These are phyloP conservation scores for Mormyrus hasselquistii DNA, from an alignment of 2,797 vertebrate species.

Conservation along the genomic window DNA sequence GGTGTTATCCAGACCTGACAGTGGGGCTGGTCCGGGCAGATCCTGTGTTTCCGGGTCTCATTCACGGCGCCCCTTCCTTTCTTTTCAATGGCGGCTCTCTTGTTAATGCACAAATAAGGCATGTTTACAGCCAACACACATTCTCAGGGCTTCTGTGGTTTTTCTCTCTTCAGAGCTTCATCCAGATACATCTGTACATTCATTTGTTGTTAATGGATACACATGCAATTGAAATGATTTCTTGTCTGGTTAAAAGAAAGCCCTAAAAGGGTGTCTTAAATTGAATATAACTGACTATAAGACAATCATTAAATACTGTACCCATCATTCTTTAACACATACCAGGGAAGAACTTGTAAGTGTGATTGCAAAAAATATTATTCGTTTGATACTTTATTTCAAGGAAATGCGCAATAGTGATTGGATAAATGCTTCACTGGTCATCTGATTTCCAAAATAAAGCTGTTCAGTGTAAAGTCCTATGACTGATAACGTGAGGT, in stretches of 20 bases:
- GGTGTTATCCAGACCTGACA: background rate
- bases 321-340: background rate
- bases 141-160: background rate
- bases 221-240: background rate
- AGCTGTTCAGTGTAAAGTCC: background rate
- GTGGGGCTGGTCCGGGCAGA: background rate
- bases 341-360: background rate
- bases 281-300: background rate
- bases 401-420: background rate
- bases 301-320: background rate
- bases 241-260: background rate
- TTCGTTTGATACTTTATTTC: background rate
- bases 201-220: background rate
- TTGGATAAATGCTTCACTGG: background rate
- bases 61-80: background rate
- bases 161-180: background rate
- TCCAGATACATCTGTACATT: background rate
- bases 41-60: background rate
- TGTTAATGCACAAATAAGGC: conserved; percentile 1
- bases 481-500: background rate
- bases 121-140: background rate
- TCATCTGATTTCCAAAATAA: background rate
- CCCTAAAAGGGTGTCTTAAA: background rate
- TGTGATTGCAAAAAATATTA: background rate
- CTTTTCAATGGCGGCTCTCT: background rate